Evolutionary conservation across 1,140 invertebrate species (phyloP), one percentile per base, ranked within the genome.

Genomic region (Apolygus lucorum): DNA sequence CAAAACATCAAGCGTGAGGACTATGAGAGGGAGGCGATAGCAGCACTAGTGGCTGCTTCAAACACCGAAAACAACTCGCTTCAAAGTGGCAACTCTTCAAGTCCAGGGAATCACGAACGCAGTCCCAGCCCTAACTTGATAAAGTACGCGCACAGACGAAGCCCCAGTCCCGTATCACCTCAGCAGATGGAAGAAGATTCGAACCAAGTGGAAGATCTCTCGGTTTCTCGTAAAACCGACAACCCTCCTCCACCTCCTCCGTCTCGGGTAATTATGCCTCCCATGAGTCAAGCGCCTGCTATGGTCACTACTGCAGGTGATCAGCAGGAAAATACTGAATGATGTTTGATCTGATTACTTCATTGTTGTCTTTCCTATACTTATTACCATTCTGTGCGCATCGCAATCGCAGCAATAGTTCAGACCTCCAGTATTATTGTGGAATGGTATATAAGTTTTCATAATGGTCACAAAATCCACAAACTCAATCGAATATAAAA

Each of bases 151-250:
- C 73, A 70, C 52, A 64, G 66, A 17, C 29, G 63, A 73, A 28
- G 69, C 68, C 49, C 73, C 71, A 21, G 74, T 70, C 65, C 74
- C 14, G 54, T 71, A 28, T 65, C 68, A 29, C 66, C 71, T 68
- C 49, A 68, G 27, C 63, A 59, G 27, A 52, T 34, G 22, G 68
- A 68, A 17, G 62, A 68, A 63, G 73, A 75, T 27, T 77, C 81
- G 0, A 78, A 83, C 49, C 77, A 81, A 63, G 82, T 82, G 0
- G 81, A 83, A 67, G 82, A 83, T 74, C 73, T 83, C 0, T 82
- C 82, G 1, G 74, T 83, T 0, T 74, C 71, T 68, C 74, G 79
- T 2, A 81, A 76, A 68, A 65, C 75, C n/a, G 74, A 75, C 2
- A 54, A 71, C 8, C 62, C 74, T 2, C 73, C 75, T n/a, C 54